phyloP scores from a whole-genome alignment of 2,113 vertebrate genomes.

The Taxidea taxus region DNA sequence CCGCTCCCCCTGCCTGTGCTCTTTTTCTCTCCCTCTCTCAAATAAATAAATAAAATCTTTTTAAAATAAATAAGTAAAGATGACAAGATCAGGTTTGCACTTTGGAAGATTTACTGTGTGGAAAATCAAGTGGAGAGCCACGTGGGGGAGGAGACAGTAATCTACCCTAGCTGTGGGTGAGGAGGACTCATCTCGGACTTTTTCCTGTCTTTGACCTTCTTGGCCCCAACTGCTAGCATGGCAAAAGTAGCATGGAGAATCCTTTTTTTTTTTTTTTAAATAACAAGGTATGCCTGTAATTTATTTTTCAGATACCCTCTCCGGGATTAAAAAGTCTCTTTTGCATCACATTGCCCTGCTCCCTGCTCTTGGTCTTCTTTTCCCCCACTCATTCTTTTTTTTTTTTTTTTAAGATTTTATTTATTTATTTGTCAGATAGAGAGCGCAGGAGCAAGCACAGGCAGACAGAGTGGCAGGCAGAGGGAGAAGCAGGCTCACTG shows the following conservation, averaged over 20 bases:
- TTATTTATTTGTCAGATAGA: too few relatives aligned
- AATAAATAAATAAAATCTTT: not conserved
- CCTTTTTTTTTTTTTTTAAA: not conserved
- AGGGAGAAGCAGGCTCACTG: too few relatives aligned
- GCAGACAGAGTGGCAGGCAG: too few relatives aligned
- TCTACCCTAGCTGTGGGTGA: not conserved
- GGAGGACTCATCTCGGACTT: not conserved
- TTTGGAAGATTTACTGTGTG: not conserved
- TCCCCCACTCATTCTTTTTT: too few relatives aligned
- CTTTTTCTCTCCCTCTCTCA: not conserved
- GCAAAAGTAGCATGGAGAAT: not conserved
- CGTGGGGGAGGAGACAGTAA: not conserved
- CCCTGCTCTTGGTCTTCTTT: slow-evolving; percentile 86
- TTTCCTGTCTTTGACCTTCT: not conserved
- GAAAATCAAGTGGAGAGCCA: not conserved
- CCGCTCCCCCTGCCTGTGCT: not conserved
- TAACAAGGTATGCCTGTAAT: not conserved
- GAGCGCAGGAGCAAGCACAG: too few relatives aligned
- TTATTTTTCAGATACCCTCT: slow-evolving; percentile 74
- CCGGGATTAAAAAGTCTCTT: slow-evolving; percentile 78
- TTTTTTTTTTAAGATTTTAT: too few relatives aligned
- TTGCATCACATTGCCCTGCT: slow-evolving; percentile 80
- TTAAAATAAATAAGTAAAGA: not conserved
- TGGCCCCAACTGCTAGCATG: not conserved
- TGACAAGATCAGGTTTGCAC: not conserved